Base-by-base conservation (phyloP, 2,888 invertebrate genomes). In the Orthosia incerta region DNA sequence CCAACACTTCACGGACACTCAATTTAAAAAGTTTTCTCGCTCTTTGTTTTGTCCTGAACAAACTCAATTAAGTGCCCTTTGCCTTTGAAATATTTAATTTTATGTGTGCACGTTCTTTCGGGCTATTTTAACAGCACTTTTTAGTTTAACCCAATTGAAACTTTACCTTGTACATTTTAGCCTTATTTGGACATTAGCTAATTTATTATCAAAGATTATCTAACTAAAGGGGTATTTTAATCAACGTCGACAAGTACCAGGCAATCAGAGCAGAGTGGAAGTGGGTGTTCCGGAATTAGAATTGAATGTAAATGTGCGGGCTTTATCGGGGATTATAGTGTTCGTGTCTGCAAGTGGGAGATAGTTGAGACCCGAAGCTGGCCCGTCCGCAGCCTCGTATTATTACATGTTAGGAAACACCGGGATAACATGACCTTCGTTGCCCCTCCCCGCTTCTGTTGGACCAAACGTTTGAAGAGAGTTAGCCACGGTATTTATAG, bases 261-360 rank as follows among this genome's bases (percentile, higher is more conserved):
- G 95, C 95, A 95, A 96, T 96, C 96, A 95, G 92, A 87, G 87
- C 85, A 87, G 89, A 94, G 94, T 95, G 93, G 93, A 87, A 93
- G 91, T 93, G 94, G 94, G 93, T 91, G 91, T 93, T 89, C 90
- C 92, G 90, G 92, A 96, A 96, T 96, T 95, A 95, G 96, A 96
- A 96, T 96, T 96, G 96, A 96, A 96, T 96, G 96, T 96, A 96
- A 96, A 96, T 96, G 96, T 96, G 96, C 96, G 96, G 96, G 96
- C 95, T 96, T 96, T 96, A 96, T 96, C 96, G 95, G 94, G 96
- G 96, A 96, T 96, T 96, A 96, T 96, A 96, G 96, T 96, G 95
- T 94, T 94, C 95, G 94, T 90, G 92, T 94, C 96, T 96, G 96
- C 93, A 91, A 94, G 89, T 91, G 89, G 91, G 93, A 96, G 96